phyloP scores from a whole-genome alignment of 2,888 invertebrate genomes.

The Heliconius ismenius region DNA sequence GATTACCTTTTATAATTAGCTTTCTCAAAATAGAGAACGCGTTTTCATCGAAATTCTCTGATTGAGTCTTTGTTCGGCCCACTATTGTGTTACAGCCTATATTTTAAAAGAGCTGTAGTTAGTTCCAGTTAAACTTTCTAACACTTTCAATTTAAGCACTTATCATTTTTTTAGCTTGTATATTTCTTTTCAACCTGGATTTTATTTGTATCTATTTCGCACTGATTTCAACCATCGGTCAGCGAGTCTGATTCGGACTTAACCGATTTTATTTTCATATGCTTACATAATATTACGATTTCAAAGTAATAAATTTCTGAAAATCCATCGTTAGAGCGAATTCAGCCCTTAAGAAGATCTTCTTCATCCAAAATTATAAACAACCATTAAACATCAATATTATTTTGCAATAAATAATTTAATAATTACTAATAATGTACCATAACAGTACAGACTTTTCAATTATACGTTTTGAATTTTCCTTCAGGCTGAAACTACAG shows the following conservation, averaged over 20 bases:
- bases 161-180: background rate
- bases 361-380: no score
- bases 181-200: background rate
- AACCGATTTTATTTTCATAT: no score
- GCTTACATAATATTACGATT: no score
- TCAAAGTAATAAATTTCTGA: no score
- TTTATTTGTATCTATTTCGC: background rate
- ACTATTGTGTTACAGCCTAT: slow-evolving; percentile 53
- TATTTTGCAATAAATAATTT: background rate
- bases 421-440: background rate
- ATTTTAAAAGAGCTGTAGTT: slow-evolving; percentile 41
- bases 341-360: no score
- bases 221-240: background rate
- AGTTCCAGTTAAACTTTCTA: slow-evolving; percentile 28
- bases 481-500: slow-evolving; percentile 67
- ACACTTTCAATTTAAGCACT: background rate
- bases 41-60: slow-evolving; percentile 61
- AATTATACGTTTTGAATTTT: slow-evolving; percentile 73
- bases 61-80: slow-evolving; percentile 53
- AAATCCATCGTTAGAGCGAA: no score
- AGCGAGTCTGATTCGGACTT: no score
- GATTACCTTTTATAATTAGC: slow-evolving; percentile 73
- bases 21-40: slow-evolving; percentile 63
- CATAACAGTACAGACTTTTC: slow-evolving; percentile 37
- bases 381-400: no score